Percentiles rank a stretch among this genome's conserved stretches.
Evolutionary conservation across 2,113 vertebrate genomes (phyloP).

Genomic region (Opisthocomus hoazin): DNA sequence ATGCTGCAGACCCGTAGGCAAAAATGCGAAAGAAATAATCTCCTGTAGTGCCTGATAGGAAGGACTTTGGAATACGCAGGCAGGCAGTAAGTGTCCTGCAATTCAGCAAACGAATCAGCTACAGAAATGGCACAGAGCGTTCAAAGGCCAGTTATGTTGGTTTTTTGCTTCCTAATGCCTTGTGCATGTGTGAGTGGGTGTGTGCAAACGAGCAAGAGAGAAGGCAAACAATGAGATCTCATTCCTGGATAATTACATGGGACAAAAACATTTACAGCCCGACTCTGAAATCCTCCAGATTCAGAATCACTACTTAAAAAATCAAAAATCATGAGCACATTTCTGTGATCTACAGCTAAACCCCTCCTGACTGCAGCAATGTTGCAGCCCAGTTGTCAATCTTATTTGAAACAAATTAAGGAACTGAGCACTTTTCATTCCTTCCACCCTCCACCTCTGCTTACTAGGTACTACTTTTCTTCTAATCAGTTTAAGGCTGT

Average conservation of each 20-base stretch:
- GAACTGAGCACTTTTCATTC: not conserved
- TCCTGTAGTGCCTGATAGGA: not conserved
- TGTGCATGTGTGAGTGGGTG: fast-evolving
- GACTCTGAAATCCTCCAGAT: not conserved
- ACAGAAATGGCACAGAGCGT: not conserved
- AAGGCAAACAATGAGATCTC: not conserved
- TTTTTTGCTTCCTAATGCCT: not conserved
- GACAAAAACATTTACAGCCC: not conserved
- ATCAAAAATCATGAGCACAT: not conserved
- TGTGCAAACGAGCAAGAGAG: not conserved
- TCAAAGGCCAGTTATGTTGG: not conserved
- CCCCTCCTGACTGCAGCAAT: not conserved
- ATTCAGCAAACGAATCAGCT: not conserved
- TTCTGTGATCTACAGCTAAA: not conserved
- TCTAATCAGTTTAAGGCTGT: not conserved
- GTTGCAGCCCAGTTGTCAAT: not conserved
- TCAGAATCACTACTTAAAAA: not conserved
- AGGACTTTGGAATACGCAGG: not conserved
- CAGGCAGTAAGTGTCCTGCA: not conserved
- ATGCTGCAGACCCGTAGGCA: not conserved
- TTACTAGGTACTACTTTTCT: not conserved
- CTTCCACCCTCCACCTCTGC: not conserved
- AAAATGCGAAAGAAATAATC: not conserved
- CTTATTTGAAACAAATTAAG: not conserved
- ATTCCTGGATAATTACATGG: not conserved